phyloP scores from a whole-genome alignment of 1,140 invertebrate species.

The Drosophila willistoni region DNA sequence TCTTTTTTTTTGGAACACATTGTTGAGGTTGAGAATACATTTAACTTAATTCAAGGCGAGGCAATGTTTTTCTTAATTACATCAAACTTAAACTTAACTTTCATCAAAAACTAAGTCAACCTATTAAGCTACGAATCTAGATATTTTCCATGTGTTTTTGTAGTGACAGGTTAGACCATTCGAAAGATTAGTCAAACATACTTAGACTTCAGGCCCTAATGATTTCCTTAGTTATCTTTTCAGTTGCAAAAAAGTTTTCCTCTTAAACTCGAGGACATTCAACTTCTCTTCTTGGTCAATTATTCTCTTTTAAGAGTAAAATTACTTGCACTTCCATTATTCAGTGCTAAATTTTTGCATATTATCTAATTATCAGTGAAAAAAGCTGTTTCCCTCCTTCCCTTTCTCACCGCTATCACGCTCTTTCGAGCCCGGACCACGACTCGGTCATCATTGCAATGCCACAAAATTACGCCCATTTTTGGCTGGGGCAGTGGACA shows the following conservation, averaged over 20 bases:
- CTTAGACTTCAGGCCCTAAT: too few species aligned
- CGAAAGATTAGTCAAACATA: too few species aligned
- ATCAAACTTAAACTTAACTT: not conserved
- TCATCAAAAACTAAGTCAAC: too few species aligned
- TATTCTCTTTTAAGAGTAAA: too few species aligned
- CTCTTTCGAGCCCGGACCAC: not conserved
- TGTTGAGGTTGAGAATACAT: not conserved
- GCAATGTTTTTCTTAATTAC: not conserved
- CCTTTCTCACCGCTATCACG: not conserved
- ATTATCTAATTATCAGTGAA: slow-evolving; percentile 53
- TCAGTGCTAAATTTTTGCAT: slow-evolving; percentile 4
- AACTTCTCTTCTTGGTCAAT: too few species aligned
- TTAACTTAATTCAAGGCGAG: not conserved
- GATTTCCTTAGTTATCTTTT: too few species aligned
- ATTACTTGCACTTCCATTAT: not conserved
- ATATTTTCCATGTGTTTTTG: too few species aligned
- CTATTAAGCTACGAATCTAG: too few species aligned
- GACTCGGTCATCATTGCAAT: slow-evolving; percentile 1
- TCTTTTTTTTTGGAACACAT: not conserved
- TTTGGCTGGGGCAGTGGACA: not conserved
- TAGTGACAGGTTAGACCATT: too few species aligned
- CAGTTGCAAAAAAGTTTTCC: too few species aligned
- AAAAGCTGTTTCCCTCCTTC: not conserved
- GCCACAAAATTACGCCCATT: slow-evolving; percentile 9
- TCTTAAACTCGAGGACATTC: too few species aligned